phyloP scores from a whole-genome alignment of 1,140 invertebrate species.

The Cotesia vestalis region DNA sequence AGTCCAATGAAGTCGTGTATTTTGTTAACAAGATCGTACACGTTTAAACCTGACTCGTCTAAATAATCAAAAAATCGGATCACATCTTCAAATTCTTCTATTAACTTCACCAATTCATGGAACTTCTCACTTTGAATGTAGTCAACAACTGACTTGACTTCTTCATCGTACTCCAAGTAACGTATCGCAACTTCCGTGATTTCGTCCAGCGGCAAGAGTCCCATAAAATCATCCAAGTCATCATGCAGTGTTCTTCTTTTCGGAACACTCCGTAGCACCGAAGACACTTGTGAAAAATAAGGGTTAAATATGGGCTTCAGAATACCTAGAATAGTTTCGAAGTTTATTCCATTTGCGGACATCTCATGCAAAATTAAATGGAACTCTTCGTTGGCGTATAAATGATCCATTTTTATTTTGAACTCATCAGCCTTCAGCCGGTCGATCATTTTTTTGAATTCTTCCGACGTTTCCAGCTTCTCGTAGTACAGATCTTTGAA shows the following conservation, averaged over 20 bases:
- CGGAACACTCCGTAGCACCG: too few species aligned
- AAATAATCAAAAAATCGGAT: conserved; percentile 39
- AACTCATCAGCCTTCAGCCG: conserved; percentile 39
- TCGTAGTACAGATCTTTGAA: conserved; percentile 44
- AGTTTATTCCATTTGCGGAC: conserved; percentile 34
- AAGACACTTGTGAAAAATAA: too few species aligned
- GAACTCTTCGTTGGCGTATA: conserved; percentile 36
- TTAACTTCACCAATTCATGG: conserved; percentile 26
- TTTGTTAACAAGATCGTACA: conserved; percentile 41
- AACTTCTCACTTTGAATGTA: conserved; percentile 42
- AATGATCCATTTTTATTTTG: conserved; percentile 30
- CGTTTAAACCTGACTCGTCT: conserved; percentile 33
- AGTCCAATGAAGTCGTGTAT: conserved; percentile 43
- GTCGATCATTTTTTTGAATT: conserved; percentile 39
- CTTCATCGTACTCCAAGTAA: conserved; percentile 34
- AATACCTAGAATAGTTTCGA: conserved; percentile 35
- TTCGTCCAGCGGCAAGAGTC: conserved; percentile 34
- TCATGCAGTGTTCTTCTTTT: conserved; percentile 4
- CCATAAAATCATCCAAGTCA: conserved; percentile 36
- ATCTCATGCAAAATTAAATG: conserved; percentile 28
- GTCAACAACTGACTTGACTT: conserved; percentile 38
- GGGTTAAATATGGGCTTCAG: not conserved
- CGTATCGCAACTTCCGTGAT: conserved; percentile 30
- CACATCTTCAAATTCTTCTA: conserved; percentile 41
- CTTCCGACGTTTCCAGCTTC: conserved; percentile 42